phyloP scores from a whole-genome alignment of 2,113 vertebrate species.

The Aplodontia rufa region DNA sequence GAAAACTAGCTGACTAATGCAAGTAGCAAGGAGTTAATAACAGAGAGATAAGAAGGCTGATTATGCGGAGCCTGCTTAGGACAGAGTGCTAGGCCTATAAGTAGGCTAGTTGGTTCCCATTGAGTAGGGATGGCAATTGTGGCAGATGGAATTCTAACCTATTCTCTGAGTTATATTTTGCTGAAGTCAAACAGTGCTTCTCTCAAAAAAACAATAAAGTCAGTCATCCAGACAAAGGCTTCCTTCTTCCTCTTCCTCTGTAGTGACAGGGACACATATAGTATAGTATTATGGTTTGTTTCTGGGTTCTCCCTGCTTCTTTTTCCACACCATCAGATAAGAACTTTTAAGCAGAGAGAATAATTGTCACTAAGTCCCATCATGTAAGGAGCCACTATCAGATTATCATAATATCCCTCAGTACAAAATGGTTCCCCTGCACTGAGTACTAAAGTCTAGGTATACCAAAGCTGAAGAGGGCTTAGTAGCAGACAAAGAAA shows the following conservation, averaged over 20 bases:
- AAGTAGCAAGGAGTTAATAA: not conserved
- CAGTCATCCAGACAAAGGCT: not conserved
- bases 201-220: slow-evolving; percentile 23
- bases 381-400: not conserved
- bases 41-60: not conserved
- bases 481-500: not conserved
- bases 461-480: not conserved
- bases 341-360: not conserved
- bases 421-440: not conserved
- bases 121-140: not conserved
- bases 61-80: not conserved
- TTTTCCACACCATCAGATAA: not conserved
- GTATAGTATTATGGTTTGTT: not conserved
- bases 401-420: not conserved
- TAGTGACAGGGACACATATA: not conserved
- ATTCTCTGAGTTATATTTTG: not conserved
- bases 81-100: not conserved
- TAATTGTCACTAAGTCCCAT: not conserved
- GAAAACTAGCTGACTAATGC: not conserved
- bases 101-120: not conserved
- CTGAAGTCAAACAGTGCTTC: not conserved
- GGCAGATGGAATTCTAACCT: not conserved
- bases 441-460: not conserved
- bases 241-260: not conserved
- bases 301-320: not conserved